A percentile compares a stretch with the other conserved stretches of the same genome.
Evolutionary conservation across 2,113 vertebrate genomes (phyloP).

Genomic region (Rallus limicola): DNA sequence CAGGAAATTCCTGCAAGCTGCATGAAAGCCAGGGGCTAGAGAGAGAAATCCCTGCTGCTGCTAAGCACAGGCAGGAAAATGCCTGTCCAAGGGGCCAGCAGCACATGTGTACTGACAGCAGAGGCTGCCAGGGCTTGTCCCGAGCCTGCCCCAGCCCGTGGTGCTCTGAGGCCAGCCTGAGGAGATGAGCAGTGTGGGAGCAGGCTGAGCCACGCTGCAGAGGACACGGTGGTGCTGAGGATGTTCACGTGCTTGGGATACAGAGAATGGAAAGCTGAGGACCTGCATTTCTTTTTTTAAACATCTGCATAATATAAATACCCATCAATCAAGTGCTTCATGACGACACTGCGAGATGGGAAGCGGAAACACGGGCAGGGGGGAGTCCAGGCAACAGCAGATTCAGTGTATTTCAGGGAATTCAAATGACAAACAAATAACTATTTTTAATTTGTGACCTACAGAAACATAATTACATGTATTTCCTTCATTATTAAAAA

Average conservation of each 20-base stretch:
- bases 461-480: not conserved
- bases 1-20: not conserved
- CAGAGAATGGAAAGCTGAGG: not conserved
- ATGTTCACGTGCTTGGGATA: not conserved
- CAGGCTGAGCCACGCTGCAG: not conserved
- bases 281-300: not conserved
- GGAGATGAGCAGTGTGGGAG: not conserved
- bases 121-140: not conserved
- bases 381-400: not conserved
- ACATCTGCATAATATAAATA: not conserved
- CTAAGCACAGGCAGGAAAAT: not conserved
- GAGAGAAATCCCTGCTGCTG: not conserved
- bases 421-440: not conserved
- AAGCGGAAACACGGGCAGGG: not conserved
- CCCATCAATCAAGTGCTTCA: not conserved
- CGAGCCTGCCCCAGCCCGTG: not conserved
- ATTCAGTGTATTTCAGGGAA: not conserved
- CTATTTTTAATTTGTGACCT: not conserved
- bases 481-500: not conserved
- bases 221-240: not conserved
- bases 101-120: accelerated
- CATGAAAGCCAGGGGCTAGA: not conserved
- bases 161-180: not conserved
- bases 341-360: not conserved
- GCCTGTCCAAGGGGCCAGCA: not conserved